Percentiles rank a stretch among this genome's conserved stretches.
phyloP scores from a whole-genome alignment of 2,113 vertebrate genomes.

The Hydrochoerus hydrochaeris region DNA sequence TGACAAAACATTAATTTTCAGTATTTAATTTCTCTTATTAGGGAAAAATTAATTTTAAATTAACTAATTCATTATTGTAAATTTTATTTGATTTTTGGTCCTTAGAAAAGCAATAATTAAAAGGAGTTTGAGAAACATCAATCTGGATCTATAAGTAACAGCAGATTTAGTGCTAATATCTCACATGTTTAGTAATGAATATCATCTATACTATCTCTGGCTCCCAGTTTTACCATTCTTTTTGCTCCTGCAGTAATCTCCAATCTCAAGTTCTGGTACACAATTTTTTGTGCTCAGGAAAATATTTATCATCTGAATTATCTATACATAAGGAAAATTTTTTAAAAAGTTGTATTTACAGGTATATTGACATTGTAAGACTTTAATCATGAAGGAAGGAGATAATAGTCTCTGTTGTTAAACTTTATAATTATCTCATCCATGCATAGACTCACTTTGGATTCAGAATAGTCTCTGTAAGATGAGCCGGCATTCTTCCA shows the following conservation, averaged over 20 bases:
- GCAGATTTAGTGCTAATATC: background rate
- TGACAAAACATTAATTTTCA: slow-evolving; percentile 36
- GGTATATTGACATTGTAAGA: background rate
- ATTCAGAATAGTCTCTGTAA: background rate
- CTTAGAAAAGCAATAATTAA: background rate
- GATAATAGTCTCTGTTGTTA: background rate
- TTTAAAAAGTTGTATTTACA: background rate
- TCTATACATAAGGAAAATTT: background rate
- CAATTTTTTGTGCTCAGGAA: slow-evolving; percentile 21
- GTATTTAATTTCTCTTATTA: slow-evolving; percentile 22
- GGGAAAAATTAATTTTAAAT: background rate
- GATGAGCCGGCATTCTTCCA: background rate
- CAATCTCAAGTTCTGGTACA: background rate
- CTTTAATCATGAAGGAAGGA: background rate
- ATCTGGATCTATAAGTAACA: background rate
- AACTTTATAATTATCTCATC: background rate
- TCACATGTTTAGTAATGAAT: background rate
- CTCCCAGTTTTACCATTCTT: background rate
- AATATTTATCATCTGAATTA: slow-evolving; percentile 12
- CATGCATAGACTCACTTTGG: background rate
- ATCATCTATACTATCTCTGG: background rate
- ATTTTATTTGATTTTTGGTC: background rate
- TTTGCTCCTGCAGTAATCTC: background rate
- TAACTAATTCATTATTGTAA: slow-evolving; percentile 21
- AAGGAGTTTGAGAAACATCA: background rate